Conservation (phyloP, 1,140 invertebrate species). For the Maconellicoccus hirsutus region DNA sequence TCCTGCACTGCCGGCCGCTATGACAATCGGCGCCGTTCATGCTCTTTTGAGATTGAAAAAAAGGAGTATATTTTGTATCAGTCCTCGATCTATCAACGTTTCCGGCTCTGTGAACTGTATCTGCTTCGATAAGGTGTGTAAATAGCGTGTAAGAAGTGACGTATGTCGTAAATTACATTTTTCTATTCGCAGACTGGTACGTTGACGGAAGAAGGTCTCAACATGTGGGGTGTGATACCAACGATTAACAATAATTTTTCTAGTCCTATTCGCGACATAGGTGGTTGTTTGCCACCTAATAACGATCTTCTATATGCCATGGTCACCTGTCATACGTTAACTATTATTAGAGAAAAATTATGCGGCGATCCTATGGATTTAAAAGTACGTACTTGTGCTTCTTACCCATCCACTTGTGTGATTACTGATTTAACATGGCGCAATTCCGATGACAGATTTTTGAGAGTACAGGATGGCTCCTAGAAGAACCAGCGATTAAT, state of each 20-base stretch:
- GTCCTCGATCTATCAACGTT: slow-evolving; percentile 77
- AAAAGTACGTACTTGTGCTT: slow-evolving; percentile 37
- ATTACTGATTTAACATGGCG: background rate
- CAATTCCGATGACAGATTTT: slow-evolving; percentile 50
- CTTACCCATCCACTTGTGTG: background rate
- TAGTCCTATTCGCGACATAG: slow-evolving; percentile 43
- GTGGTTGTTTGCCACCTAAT: slow-evolving; percentile 36
- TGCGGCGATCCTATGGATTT: slow-evolving; percentile 74
- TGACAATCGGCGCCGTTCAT: slow-evolving; percentile 77
- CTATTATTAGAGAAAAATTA: slow-evolving; percentile 60
- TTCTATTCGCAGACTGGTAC: slow-evolving; percentile 75
- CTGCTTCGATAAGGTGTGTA: slow-evolving; percentile 85
- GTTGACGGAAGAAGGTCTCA: slow-evolving; percentile 84
- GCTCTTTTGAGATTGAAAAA: slow-evolving; percentile 69
- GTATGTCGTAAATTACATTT: no score
- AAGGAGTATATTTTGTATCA: slow-evolving; percentile 79
- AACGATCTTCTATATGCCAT: slow-evolving; percentile 43
- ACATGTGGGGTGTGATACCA: slow-evolving; percentile 78
- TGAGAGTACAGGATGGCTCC: slow-evolving; percentile 65
- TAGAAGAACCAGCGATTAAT: slow-evolving; percentile 78
- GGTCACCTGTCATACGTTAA: slow-evolving; percentile 70
- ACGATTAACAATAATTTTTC: slow-evolving; percentile 44
- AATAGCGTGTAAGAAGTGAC: no score
- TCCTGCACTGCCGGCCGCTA: slow-evolving; percentile 83
- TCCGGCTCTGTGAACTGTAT: slow-evolving; percentile 81